phyloP scores from a whole-genome alignment of 2,888 invertebrate species.

The Mylabris sibirica region DNA sequence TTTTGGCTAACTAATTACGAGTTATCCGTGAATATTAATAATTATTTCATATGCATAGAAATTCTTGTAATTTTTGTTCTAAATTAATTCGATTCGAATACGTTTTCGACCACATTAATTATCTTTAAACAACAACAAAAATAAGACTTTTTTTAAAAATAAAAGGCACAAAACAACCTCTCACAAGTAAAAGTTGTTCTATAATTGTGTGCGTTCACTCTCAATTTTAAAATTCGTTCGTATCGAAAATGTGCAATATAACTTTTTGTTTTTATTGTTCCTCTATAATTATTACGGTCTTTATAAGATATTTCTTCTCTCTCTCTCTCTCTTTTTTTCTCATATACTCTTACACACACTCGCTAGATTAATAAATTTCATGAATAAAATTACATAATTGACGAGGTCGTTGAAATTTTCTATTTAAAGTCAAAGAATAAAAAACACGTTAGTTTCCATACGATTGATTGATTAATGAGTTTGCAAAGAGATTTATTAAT shows the following conservation, averaged over 20 bases:
- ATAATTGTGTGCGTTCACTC: slow-evolving; percentile 33
- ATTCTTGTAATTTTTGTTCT: background rate
- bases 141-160: background rate
- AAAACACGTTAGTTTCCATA: background rate
- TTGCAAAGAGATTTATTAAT: background rate
- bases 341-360: background rate
- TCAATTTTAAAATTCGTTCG: slow-evolving; percentile 18
- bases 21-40: background rate
- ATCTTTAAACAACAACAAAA: background rate
- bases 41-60: background rate
- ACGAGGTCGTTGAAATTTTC: background rate
- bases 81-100: background rate
- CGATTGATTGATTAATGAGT: background rate
- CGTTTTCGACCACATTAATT: background rate
- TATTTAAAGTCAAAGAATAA: background rate
- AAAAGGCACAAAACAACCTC: slow-evolving; percentile 32
- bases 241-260: background rate
- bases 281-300: background rate
- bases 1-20: background rate
- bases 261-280: background rate
- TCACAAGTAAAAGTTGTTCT: slow-evolving; percentile 46
- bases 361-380: background rate
- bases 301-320: background rate
- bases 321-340: background rate
- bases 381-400: background rate